Evolutionary conservation across 1,140 invertebrate genomes (phyloP).

Genomic region (Triops longicaudatus): DNA sequence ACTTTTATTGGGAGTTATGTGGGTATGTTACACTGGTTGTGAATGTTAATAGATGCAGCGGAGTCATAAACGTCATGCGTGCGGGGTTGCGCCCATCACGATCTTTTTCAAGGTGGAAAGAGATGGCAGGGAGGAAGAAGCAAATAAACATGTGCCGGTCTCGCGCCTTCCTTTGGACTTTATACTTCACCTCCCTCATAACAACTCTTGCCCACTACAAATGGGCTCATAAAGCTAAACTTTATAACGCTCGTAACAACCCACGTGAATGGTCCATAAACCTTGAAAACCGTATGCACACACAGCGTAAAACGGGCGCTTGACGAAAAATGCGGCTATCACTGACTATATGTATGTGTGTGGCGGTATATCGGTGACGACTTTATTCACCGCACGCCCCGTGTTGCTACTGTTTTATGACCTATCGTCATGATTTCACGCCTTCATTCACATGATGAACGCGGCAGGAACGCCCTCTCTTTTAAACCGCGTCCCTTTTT

Average conservation of each 20-base stretch:
- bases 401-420: neutral
- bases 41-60: neutral
- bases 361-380: neutral
- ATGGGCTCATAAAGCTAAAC: constrained; percentile 12
- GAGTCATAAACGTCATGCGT: constrained; percentile 6
- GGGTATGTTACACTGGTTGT: constrained; percentile 2
- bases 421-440: constrained; percentile 2
- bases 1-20: neutral
- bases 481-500: neutral
- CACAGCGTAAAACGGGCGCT: no score
- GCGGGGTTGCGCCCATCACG: constrained; percentile 2
- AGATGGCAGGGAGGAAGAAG: neutral
- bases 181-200: neutral
- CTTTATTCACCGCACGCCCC: neutral
- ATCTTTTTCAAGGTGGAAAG: neutral
- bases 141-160: neutral
- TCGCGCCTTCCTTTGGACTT: neutral
- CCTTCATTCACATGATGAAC: neutral
- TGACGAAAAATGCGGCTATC: neutral
- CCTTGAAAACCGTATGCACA: no score
- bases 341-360: neutral
- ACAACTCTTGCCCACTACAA: neutral
- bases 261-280: neutral
- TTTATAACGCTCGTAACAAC: constrained; percentile 3
- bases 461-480: neutral